Evolutionary conservation across 2,888 invertebrate genomes (phyloP).

Genomic region (Himalopsyche anomala): DNA sequence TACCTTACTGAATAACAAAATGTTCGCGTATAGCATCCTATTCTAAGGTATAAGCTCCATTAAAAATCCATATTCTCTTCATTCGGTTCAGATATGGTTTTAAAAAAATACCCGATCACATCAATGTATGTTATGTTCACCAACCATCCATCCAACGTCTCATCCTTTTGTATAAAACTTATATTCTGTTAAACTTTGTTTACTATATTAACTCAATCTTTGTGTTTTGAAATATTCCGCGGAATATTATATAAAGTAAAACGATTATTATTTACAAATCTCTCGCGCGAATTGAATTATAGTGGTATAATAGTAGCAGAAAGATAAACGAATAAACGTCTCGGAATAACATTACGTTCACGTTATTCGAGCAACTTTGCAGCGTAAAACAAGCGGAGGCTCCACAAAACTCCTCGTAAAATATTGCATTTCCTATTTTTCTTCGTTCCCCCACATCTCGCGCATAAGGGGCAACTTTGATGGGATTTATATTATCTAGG

Average conservation of each 20-base stretch:
- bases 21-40: too few species aligned
- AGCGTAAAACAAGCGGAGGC: conserved; percentile 44
- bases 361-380: neutral
- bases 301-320: neutral
- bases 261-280: neutral
- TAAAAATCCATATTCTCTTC: too few species aligned
- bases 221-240: too few species aligned
- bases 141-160: too few species aligned
- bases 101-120: too few species aligned
- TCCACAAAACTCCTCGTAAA: conserved; percentile 52
- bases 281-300: neutral
- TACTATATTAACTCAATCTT: too few species aligned
- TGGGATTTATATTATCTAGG: conserved; percentile 61
- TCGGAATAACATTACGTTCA: neutral
- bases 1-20: too few species aligned
- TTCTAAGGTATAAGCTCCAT: too few species aligned
- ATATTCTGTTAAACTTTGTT: too few species aligned
- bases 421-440: conserved; percentile 60
- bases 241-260: neutral
- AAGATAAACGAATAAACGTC: neutral
- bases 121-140: too few species aligned
- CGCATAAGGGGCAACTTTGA: conserved; percentile 54
- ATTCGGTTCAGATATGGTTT: too few species aligned
- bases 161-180: too few species aligned
- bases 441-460: conserved; percentile 54